Base-by-base conservation (phyloP, 2,888 invertebrate species). In the Stenichneumon culpator region DNA sequence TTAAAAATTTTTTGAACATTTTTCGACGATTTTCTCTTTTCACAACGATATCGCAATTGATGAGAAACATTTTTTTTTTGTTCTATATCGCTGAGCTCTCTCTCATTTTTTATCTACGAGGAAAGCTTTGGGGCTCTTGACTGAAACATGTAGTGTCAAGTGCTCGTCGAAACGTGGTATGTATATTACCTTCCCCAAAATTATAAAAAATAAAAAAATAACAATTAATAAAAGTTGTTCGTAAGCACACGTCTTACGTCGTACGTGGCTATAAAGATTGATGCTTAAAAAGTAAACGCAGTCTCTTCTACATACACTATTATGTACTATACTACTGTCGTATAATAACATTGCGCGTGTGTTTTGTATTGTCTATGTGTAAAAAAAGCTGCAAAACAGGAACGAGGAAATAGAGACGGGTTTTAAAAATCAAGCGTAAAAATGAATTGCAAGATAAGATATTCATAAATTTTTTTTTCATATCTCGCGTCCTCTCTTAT, bases 351-450 rank as follows among this genome's bases (percentile, higher is more conserved):
- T 80, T 80, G 69, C 82, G 79, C 77, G 75, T 68, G 79, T 73
- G 44, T 68, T 16, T 16, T 11, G 63, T 63, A 28, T 19, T 77
- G 44, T 79, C n/a, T 79, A 44, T 69, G 36, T 82, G 39, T 79
- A 32, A 63, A 90, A 90, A 89, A 90, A 90, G 93, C 91, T 88
- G 89, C 82, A 75, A 79, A 82, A 75, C 60, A 70, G 90, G 57
- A 60, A 67, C 39, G 25, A 77, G 90, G 79, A 83, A 52, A 87
- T 84, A 87, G 86, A 89, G 89, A 92, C 88, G 88, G 89, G 92
- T 93, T 90, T 87, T 93, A 92, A 65, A 69, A 84, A 86, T 68
- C 87, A 92, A 92, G 89, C 92, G 89, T 44, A 92, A 90, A 92
- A 92, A 93, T 89, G 90, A 77, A 92, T 92, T 89, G 82, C 86